These are phyloP conservation scores for Drosophila sechellia DNA, from an alignment of 1,140 invertebrate species.

Conservation along the genomic window DNA sequence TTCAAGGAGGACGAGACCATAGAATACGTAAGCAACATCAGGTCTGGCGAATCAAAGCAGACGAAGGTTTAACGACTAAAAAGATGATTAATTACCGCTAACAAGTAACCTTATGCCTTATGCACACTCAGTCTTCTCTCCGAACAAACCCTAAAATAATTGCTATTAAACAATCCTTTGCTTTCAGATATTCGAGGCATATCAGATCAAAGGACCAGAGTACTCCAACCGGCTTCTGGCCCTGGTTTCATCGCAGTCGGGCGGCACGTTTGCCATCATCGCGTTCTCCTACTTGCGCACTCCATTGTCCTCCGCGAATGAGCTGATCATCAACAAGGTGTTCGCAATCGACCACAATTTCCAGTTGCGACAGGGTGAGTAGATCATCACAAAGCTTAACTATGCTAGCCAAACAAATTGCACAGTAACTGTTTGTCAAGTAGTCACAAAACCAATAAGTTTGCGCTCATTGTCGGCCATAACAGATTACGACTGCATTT, in stretches of 20 bases:
- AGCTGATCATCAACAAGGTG: slow-evolving; percentile 88
- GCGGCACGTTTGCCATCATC: slow-evolving; percentile 87
- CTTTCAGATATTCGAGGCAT: slow-evolving; percentile 78
- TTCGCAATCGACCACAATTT: slow-evolving; percentile 89
- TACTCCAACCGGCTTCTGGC: slow-evolving; percentile 86
- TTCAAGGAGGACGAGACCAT: slow-evolving; percentile 78
- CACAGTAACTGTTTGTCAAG: slow-evolving; percentile 4
- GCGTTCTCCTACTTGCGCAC: slow-evolving; percentile 87
- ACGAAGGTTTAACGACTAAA: not conserved
- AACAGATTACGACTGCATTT: not conserved
- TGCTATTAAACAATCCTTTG: not conserved
- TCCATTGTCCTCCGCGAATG: slow-evolving; percentile 86
- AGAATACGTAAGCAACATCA: slow-evolving; percentile 53
- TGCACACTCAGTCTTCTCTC: not conserved
- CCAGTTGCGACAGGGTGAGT: slow-evolving; percentile 87
- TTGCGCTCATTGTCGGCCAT: not conserved
- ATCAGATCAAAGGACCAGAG: slow-evolving; percentile 79
- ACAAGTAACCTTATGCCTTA: too few relatives aligned
- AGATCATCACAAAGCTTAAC: not conserved
- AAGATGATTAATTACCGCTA: not conserved
- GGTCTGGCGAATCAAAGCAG: not conserved
- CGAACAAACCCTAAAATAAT: too few relatives aligned
- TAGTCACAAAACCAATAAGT: not conserved
- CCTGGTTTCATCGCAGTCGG: slow-evolving; percentile 87
- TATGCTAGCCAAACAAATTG: not conserved